A percentile compares a stretch with the other conserved stretches of the same genome.
phyloP scores from a whole-genome alignment of 2,888 invertebrate species.

The Cerastis leucographa region DNA sequence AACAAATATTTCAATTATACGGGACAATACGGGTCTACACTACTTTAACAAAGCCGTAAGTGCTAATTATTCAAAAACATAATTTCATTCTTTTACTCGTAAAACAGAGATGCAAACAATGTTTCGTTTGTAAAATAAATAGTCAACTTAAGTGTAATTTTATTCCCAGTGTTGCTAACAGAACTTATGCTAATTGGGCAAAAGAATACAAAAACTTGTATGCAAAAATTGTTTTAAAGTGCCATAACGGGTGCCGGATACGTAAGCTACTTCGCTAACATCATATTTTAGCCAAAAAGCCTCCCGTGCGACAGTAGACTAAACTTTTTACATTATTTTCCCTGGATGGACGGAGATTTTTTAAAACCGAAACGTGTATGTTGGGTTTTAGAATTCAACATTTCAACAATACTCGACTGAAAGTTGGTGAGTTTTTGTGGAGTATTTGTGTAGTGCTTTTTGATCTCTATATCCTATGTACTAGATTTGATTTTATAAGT shows the following conservation, averaged over 20 bases:
- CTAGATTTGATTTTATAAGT: background rate
- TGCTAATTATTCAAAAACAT: constrained; percentile 23
- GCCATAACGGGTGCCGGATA: constrained; percentile 60
- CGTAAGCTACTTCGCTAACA: constrained; percentile 58
- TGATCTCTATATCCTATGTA: background rate
- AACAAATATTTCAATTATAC: background rate
- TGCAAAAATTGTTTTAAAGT: constrained; percentile 66
- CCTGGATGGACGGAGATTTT: constrained; percentile 18
- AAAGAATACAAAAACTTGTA: constrained; percentile 60
- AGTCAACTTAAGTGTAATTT: constrained; percentile 49
- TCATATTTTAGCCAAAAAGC: constrained; percentile 59
- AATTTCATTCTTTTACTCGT: constrained; percentile 1
- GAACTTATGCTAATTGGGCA: constrained; percentile 69
- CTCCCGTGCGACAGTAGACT: constrained; percentile 36
- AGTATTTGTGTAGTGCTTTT: background rate
- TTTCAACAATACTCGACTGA: constrained; percentile 11
- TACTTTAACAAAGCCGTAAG: background rate
- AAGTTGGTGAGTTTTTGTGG: background rate
- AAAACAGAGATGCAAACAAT: constrained; percentile 17
- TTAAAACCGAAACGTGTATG: constrained; percentile 20
- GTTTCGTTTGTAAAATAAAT: constrained; percentile 41
- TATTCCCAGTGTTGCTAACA: constrained; percentile 54
- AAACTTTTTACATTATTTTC: constrained; percentile 45
- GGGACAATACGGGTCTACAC: background rate
- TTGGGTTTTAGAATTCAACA: background rate